Conservation (phyloP, 2,113 vertebrate genomes). For the Columbina picui region DNA sequence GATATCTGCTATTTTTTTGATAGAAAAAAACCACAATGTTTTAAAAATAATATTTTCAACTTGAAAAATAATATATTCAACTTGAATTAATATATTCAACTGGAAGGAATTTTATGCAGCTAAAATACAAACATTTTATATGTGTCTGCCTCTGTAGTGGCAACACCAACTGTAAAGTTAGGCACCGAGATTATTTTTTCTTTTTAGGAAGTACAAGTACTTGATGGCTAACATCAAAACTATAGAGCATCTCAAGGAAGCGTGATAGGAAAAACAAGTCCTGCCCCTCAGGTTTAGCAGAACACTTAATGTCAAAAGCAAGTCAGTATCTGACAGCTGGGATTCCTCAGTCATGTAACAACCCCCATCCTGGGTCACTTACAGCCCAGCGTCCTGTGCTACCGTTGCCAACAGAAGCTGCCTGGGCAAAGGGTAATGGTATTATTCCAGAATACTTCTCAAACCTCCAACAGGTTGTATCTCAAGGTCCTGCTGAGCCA, state of each 20-base stretch:
- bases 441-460: background rate
- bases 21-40: background rate
- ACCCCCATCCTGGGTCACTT: fast-evolving
- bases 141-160: fast-evolving
- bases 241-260: background rate
- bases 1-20: background rate
- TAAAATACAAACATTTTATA: background rate
- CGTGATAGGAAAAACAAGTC: background rate
- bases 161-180: background rate
- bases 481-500: background rate
- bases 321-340: background rate
- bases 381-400: background rate
- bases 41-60: background rate
- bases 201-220: background rate
- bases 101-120: background rate
- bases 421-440: background rate
- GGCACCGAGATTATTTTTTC: background rate
- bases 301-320: background rate
- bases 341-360: background rate
- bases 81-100: background rate
- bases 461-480: background rate
- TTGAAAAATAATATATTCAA: background rate
- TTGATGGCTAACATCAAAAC: background rate
- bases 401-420: background rate
- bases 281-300: background rate